Conservation (phyloP, 2,888 invertebrate genomes). For the Rhorus exstirpatorius region DNA sequence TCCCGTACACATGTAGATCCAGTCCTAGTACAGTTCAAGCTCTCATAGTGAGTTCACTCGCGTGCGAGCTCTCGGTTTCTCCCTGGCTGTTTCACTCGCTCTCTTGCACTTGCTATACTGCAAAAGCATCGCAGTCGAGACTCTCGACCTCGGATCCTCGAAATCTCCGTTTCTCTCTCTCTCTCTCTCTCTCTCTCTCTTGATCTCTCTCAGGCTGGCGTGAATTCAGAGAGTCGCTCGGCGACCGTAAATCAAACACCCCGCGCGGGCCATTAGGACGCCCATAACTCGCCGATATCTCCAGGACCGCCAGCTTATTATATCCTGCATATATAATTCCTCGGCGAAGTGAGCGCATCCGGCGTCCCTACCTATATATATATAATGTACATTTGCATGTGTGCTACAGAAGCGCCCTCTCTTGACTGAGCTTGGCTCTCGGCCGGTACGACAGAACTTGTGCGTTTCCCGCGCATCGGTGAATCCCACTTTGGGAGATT, state of each 20-base stretch:
- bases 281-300: slow-evolving; percentile 85
- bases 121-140: slow-evolving; percentile 32
- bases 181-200: slow-evolving; percentile 57
- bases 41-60: slow-evolving; percentile 50
- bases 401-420: slow-evolving; percentile 5
- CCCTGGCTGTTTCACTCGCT: slow-evolving; percentile 22
- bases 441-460: slow-evolving; percentile 12
- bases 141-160: slow-evolving; percentile 32
- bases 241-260: slow-evolving; percentile 83
- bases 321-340: slow-evolving; percentile 85
- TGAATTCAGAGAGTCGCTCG: slow-evolving; percentile 77
- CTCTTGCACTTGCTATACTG: slow-evolving; percentile 55
- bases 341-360: slow-evolving; percentile 74
- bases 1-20: background rate
- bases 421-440: slow-evolving; percentile 2
- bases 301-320: slow-evolving; percentile 85
- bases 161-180: slow-evolving; percentile 49
- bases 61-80: slow-evolving; percentile 44
- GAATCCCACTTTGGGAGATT: slow-evolving; percentile 62
- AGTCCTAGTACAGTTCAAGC: slow-evolving; percentile 17
- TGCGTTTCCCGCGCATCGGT: slow-evolving; percentile 49
- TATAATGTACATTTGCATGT: background rate
- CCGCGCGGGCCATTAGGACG: slow-evolving; percentile 83
- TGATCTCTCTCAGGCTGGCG: slow-evolving; percentile 53
- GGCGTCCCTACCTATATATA: slow-evolving; percentile 44